These are phyloP conservation scores for Bombus impatiens DNA, from an alignment of 1,140 invertebrate species.

Conservation along the genomic window DNA sequence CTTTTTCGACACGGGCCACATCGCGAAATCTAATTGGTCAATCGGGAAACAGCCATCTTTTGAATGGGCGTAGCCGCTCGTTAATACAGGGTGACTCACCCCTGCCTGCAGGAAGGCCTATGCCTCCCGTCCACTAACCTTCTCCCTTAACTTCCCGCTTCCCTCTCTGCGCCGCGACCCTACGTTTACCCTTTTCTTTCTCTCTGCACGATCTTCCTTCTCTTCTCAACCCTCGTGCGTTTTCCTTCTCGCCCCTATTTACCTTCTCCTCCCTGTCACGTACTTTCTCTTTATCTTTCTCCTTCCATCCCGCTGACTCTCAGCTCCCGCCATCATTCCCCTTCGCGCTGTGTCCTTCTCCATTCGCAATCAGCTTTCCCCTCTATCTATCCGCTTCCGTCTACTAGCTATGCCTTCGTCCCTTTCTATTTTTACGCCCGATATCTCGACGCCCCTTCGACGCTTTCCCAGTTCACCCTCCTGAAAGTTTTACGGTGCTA, in stretches of 20 bases:
- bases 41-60: conserved; percentile 77
- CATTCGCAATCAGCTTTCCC: conserved; percentile 3
- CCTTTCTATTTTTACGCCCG: conserved; percentile 26
- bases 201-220: conserved; percentile 46
- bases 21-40: conserved; percentile 76
- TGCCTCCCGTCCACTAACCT: conserved; percentile 60
- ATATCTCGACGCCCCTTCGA: conserved; percentile 40
- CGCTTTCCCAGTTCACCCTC: conserved; percentile 51
- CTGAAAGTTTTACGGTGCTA: conserved; percentile 60
- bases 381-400: not conserved
- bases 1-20: conserved; percentile 70
- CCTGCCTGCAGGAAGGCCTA: conserved; percentile 72
- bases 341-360: conserved; percentile 22
- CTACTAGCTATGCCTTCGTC: not conserved
- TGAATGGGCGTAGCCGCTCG: conserved; percentile 76
- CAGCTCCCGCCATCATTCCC: not conserved
- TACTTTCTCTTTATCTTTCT: conserved; percentile 58
- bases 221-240: conserved; percentile 40
- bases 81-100: conserved; percentile 80
- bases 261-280: conserved; percentile 61
- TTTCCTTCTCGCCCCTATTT: conserved; percentile 12
- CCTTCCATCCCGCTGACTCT: not conserved
- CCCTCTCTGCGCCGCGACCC: not conserved
- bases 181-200: conserved; percentile 41
- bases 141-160: conserved; percentile 38